phyloP scores from a whole-genome alignment of 1,140 invertebrate species.

The Argopecten irradians region DNA sequence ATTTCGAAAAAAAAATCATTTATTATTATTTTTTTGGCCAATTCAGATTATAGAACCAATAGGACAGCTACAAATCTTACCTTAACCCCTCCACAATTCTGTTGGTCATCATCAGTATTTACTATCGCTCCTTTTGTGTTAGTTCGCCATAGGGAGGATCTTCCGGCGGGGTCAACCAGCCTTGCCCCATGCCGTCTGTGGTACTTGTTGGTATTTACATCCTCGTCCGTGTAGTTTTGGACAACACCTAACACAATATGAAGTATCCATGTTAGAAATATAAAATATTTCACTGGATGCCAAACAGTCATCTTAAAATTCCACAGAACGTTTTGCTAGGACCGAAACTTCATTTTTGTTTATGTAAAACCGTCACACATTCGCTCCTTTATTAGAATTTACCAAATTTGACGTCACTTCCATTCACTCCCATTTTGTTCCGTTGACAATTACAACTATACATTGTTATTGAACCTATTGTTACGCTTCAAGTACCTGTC shows the following conservation, averaged over 20 bases:
- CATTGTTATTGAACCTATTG: background rate
- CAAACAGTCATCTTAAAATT: background rate
- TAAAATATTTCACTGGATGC: background rate
- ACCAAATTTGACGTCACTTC: background rate
- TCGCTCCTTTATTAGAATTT: slow-evolving; percentile 9
- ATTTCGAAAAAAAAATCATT: too few species aligned
- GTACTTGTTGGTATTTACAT: background rate
- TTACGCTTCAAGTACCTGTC: background rate
- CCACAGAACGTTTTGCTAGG: slow-evolving; percentile 3
- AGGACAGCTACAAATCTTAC: background rate
- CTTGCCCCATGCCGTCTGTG: background rate
- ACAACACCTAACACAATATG: background rate
- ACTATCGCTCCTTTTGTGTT: background rate
- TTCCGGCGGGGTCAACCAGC: background rate
- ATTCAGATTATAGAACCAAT: too few species aligned
- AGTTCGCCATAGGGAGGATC: background rate
- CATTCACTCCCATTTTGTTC: background rate
- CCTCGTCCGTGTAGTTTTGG: background rate
- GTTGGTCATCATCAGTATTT: background rate
- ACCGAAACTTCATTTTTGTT: background rate
- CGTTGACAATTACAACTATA: background rate
- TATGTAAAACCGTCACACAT: background rate
- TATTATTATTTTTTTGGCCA: too few species aligned
- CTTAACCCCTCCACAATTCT: background rate
- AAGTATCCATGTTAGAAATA: background rate